These are phyloP conservation scores for Actinostola sp. DNA, from an alignment of 92 coral and sea anemone species.

Conservation along the genomic window DNA sequence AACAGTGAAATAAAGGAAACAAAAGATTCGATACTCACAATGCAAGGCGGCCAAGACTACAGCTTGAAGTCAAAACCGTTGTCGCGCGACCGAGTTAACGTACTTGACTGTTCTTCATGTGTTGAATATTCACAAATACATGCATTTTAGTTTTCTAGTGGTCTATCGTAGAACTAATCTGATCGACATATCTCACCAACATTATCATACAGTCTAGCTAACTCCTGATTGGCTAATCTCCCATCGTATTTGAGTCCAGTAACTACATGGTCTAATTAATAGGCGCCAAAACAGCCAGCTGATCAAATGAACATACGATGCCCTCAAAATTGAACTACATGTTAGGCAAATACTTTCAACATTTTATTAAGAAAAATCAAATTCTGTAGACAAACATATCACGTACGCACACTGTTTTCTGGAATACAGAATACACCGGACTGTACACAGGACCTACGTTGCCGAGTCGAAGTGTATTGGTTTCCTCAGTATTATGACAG, in stretches of 20 bases:
- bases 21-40: too few relatives aligned
- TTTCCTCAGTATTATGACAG: too few relatives aligned
- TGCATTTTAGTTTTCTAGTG: background rate
- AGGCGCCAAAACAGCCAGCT: background rate
- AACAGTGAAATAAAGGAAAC: too few relatives aligned
- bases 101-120: too few relatives aligned
- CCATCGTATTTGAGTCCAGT: background rate
- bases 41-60: too few relatives aligned
- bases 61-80: too few relatives aligned
- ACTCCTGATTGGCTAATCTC: constrained; percentile 8
- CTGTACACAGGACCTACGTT: too few relatives aligned
- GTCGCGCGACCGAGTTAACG: too few relatives aligned
- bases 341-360: constrained; percentile 15
- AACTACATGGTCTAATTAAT: constrained; percentile 5
- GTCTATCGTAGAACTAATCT: background rate
- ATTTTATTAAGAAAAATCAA: constrained; percentile 9
- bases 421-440: too few relatives aligned
- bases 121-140: background rate
- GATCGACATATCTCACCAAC: constrained; percentile 5
- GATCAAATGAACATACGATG: constrained; percentile 14
- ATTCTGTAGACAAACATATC: too few relatives aligned
- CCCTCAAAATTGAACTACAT: background rate
- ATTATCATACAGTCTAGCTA: background rate
- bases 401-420: too few relatives aligned
- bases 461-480: too few relatives aligned